phyloP scores from a whole-genome alignment of 2,797 vertebrate species.

The Pelobates cultripes region DNA sequence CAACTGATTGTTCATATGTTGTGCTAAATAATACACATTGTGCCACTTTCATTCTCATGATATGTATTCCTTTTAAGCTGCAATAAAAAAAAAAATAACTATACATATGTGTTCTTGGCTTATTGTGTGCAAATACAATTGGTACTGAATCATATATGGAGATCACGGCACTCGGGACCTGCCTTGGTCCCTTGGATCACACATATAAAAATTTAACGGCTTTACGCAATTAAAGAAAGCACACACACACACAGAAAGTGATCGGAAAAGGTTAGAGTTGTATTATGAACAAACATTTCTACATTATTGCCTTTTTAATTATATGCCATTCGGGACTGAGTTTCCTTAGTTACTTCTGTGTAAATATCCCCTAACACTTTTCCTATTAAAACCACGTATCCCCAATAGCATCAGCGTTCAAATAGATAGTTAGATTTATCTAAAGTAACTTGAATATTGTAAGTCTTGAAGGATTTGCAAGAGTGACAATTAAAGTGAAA shows the following conservation, averaged over 20 bases:
- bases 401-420: background rate
- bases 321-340: background rate
- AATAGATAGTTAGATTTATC: constrained; percentile 12
- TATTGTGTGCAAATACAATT: background rate
- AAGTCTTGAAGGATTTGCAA: background rate
- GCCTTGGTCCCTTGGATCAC: background rate
- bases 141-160: background rate
- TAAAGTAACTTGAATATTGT: background rate
- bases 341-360: constrained; percentile 6
- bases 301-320: constrained; percentile 24
- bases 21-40: background rate
- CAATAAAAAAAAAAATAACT: background rate
- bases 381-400: constrained; percentile 10
- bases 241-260: background rate
- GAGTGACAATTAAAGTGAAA: background rate
- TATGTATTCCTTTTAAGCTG: background rate
- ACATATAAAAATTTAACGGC: background rate
- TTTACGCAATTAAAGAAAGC: background rate
- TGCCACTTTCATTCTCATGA: background rate
- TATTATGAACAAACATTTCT: constrained; percentile 6
- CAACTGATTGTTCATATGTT: background rate
- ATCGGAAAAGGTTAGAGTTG: constrained; percentile 3
- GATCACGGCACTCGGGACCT: background rate
- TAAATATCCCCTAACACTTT: constrained; percentile 8
- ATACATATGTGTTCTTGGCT: background rate